Evolutionary conservation across 2,888 invertebrate genomes (phyloP).

Genomic region (Apamea epomidion): DNA sequence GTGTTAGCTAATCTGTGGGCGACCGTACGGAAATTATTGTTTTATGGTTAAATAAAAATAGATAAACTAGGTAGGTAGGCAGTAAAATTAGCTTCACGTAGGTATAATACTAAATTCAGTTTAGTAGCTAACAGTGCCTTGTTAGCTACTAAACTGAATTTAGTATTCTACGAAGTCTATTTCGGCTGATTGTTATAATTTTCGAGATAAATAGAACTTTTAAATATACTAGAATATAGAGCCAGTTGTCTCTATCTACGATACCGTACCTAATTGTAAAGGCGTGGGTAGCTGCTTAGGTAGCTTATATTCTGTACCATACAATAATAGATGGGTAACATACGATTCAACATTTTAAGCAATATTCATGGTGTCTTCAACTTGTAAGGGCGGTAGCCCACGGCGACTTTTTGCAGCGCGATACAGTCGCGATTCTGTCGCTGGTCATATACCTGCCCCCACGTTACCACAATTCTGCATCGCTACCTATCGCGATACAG

Average conservation of each 20-base stretch:
- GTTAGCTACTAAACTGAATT: neutral
- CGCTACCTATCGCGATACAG: too few species aligned
- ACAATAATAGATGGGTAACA: neutral
- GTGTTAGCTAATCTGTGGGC: slow-evolving; percentile 19
- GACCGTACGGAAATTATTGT: slow-evolving; percentile 4
- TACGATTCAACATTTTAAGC: neutral
- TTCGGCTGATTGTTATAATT: neutral
- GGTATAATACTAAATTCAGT: too few species aligned
- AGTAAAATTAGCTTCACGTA: too few species aligned
- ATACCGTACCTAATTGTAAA: neutral
- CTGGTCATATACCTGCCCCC: too few species aligned
- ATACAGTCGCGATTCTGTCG: too few species aligned
- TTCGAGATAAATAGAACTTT: neutral
- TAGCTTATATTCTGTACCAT: neutral
- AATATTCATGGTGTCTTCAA: neutral
- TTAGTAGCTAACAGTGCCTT: too few species aligned
- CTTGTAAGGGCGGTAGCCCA: too few species aligned
- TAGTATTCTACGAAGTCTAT: neutral
- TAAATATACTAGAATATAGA: neutral
- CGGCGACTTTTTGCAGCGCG: too few species aligned
- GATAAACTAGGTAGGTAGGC: too few species aligned
- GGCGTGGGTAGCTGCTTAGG: too few species aligned
- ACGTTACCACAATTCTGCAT: too few species aligned
- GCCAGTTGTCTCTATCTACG: neutral
- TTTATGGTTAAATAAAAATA: neutral